Evolutionary conservation across 1,140 invertebrate species (phyloP), one percentile per base, ranked within the genome.

Genomic region (Helicoverpa zea): DNA sequence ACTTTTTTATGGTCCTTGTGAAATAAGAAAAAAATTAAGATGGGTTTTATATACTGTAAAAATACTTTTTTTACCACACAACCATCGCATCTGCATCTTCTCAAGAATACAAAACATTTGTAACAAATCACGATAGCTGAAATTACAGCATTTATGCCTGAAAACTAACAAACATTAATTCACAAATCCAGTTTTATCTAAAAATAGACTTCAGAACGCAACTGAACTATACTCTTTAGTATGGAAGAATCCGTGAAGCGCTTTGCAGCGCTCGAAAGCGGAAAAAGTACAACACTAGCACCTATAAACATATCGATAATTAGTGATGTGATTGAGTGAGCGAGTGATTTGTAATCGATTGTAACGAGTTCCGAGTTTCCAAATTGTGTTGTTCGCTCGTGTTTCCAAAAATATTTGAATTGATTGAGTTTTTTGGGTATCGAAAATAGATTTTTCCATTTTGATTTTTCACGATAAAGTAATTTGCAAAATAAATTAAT

Each of bases 81-180:
- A 56, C 5, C 12, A 23, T 12, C 56, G 3, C 23, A 29, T 29
- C 12, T n/a, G 16, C 29, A 52, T 51, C 13, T 64, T 43, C 23
- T 70, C 18, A 30, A 49, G 18, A 49, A 54, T n/a, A 14, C 7
- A 11, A 7, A 72, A n/a, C 68, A 54, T 70, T 23, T 14, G 49
- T 14, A 23, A 70, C 18, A 29, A 51, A 66, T 68, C 64, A 11
- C 30, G 13, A 52, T 30, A 9, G 16, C 30, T 54, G 13, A 23
- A 11, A 77, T 72, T 54, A 29, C 16, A 35, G n/a, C 52, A 68
- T 18, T 74, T 61, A 52, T 47, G 9, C 58, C 54, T 51, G 12
- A 81, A 81, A 76, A 43, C 52, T 35, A 75, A 75, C 59, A 77
- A 81, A 81, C 74, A 81, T 73, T 64, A 56, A 81, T 77, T 81